Evolutionary conservation across 2,113 vertebrate genomes (phyloP).

Genomic region (Sylvilagus bachmani): DNA sequence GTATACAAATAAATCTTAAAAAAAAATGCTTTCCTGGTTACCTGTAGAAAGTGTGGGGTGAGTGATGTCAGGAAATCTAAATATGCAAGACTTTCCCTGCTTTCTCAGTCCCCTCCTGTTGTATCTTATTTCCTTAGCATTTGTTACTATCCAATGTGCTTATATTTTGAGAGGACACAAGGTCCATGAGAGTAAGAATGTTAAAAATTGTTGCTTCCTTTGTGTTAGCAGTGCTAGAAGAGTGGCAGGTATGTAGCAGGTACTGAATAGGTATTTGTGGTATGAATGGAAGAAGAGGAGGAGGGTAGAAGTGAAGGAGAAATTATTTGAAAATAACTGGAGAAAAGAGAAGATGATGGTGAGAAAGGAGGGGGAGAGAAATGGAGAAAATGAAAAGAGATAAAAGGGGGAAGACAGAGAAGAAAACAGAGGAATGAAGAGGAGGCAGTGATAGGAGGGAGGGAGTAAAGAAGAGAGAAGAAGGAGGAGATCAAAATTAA

Average conservation of each 20-base stretch:
- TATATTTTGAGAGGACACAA: background rate
- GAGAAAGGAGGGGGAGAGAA: background rate
- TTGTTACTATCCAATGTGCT: background rate
- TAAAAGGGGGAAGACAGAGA: background rate
- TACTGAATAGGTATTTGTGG: background rate
- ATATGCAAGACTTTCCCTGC: background rate
- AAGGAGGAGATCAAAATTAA: background rate
- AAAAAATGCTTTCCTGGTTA: no score
- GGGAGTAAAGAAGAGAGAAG: background rate
- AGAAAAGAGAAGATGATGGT: background rate
- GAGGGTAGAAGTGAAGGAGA: no score
- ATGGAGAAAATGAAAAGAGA: background rate
- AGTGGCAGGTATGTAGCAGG: background rate
- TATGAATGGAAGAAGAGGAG: background rate
- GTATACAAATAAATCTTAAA: no score
- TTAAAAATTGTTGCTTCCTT: background rate
- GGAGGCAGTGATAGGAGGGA: background rate
- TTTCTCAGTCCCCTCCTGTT: background rate
- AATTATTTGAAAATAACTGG: background rate
- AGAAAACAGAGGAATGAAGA: background rate
- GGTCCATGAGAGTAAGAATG: background rate
- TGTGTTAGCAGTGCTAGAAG: background rate
- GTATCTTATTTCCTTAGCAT: background rate
- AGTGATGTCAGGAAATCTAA: fast-evolving
- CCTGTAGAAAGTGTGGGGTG: background rate